phyloP scores from a whole-genome alignment of 1,140 invertebrate genomes.

The Euwallacea fornicatus region DNA sequence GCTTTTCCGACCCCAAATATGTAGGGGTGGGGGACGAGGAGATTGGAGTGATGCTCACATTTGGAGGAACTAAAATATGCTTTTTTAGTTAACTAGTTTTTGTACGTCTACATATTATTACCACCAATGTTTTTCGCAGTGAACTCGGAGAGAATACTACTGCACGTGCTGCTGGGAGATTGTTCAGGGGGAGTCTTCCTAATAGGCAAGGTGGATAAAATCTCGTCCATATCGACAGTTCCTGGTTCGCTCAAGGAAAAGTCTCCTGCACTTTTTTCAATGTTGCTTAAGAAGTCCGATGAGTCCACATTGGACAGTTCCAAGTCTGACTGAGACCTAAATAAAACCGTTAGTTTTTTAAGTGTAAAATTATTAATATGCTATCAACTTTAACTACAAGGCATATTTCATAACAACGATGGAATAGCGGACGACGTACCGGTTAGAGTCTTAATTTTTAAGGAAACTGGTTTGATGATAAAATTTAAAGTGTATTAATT shows the following conservation, averaged over 20 bases:
- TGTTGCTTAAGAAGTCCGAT: conserved; percentile 57
- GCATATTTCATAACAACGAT: too few relatives aligned
- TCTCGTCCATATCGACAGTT: conserved; percentile 57
- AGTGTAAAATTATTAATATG: too few relatives aligned
- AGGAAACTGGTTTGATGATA: too few relatives aligned
- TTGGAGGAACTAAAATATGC: conserved; percentile 60
- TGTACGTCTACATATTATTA: background rate
- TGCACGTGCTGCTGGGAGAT: conserved; percentile 1
- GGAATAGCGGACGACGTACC: too few relatives aligned
- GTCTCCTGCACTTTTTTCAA: conserved; percentile 53
- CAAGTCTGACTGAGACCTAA: conserved; percentile 63
- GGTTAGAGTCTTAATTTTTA: too few relatives aligned
- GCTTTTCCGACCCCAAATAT: conserved; percentile 57
- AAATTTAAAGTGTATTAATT: too few relatives aligned
- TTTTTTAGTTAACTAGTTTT: too few relatives aligned
- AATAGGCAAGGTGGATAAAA: conserved; percentile 16
- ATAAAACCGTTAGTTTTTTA: too few relatives aligned
- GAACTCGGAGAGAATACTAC: conserved; percentile 52
- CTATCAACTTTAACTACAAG: too few relatives aligned
- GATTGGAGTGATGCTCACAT: conserved; percentile 79
- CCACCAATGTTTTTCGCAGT: conserved; percentile 61
- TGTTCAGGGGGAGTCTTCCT: conserved; percentile 20
- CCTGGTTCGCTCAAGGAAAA: conserved; percentile 16
- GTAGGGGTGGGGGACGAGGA: conserved; percentile 55
- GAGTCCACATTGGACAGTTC: conserved; percentile 66